phyloP scores from a whole-genome alignment of 92 coral and sea anemone species.

The Ricordea florida region DNA sequence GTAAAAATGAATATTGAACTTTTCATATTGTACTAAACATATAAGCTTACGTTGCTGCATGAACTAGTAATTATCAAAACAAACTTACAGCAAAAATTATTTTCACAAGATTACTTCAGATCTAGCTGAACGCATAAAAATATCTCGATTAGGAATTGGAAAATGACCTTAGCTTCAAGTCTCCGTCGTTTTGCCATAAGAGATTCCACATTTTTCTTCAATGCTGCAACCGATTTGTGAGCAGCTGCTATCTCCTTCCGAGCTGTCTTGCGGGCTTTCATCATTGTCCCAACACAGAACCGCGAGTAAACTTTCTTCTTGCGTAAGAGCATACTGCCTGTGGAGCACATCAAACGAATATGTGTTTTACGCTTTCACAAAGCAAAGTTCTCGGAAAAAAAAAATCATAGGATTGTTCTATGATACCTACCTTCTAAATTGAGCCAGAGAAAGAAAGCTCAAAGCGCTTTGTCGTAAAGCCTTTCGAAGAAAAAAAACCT shows the following conservation, averaged over 20 bases:
- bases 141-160: background rate
- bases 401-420: conserved; percentile 21
- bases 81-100: conserved; percentile 1
- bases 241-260: conserved; percentile 36
- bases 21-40: background rate
- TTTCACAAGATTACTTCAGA: conserved; percentile 3
- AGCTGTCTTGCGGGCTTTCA: conserved; percentile 44
- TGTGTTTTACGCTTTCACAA: conserved; percentile 10
- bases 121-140: conserved; percentile 7
- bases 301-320: too few relatives aligned
- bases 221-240: too few relatives aligned
- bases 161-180: conserved; percentile 53
- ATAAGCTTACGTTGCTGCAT: background rate
- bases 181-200: conserved; percentile 42
- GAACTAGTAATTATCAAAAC: conserved; percentile 15
- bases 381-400: conserved; percentile 16
- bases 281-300: conserved; percentile 50
- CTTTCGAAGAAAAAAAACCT: conserved; percentile 6
- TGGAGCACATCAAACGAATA: conserved; percentile 12
- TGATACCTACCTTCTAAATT: conserved; percentile 14
- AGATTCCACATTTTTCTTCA: too few relatives aligned
- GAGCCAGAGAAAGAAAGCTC: conserved; percentile 19
- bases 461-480: background rate
- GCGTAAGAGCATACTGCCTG: conserved; percentile 52
- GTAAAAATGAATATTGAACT: background rate